Evolutionary conservation across 92 coral and sea anemone genomes (phyloP).

Genomic region (Actinostola sp.): DNA sequence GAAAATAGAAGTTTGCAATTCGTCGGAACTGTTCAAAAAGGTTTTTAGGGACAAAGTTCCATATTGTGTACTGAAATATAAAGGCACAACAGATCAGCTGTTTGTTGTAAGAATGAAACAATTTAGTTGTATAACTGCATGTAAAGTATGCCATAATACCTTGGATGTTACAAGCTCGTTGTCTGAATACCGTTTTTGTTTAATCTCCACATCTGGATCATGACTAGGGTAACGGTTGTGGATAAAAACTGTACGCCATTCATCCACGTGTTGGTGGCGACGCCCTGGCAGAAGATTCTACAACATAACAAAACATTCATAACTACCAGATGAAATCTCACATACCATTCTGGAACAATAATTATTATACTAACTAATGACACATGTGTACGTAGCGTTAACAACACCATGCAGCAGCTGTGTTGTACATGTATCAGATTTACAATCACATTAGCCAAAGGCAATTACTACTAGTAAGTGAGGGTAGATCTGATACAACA

Average conservation of each 20-base stretch:
- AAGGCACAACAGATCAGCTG: too few relatives aligned
- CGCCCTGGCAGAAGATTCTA: constrained; percentile 74
- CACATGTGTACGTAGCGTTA: too few relatives aligned
- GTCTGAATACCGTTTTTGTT: constrained; percentile 77
- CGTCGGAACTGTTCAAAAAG: constrained; percentile 96
- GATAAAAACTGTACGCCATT: constrained; percentile 85
- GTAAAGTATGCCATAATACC: constrained; percentile 37
- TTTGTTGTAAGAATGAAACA: too few relatives aligned
- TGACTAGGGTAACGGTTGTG: constrained; percentile 78
- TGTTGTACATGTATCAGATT: too few relatives aligned
- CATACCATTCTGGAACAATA: neutral
- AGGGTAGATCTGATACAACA: too few relatives aligned
- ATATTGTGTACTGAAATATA: constrained; percentile 81
- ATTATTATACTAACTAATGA: too few relatives aligned
- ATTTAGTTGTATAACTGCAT: neutral
- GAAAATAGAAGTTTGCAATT: constrained; percentile 94
- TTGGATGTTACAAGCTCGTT: constrained; percentile 90
- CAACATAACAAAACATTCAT: neutral
- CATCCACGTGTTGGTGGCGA: constrained; percentile 69
- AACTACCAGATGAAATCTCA: neutral
- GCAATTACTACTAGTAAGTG: too few relatives aligned
- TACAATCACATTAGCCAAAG: too few relatives aligned
- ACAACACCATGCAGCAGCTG: too few relatives aligned
- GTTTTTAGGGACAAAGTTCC: constrained; percentile 94
- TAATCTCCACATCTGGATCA: constrained; percentile 79